Evolutionary conservation across 2,797 vertebrate genomes (phyloP), one percentile per base, ranked within the genome.

Genomic region (Gadopsis marmoratus): DNA sequence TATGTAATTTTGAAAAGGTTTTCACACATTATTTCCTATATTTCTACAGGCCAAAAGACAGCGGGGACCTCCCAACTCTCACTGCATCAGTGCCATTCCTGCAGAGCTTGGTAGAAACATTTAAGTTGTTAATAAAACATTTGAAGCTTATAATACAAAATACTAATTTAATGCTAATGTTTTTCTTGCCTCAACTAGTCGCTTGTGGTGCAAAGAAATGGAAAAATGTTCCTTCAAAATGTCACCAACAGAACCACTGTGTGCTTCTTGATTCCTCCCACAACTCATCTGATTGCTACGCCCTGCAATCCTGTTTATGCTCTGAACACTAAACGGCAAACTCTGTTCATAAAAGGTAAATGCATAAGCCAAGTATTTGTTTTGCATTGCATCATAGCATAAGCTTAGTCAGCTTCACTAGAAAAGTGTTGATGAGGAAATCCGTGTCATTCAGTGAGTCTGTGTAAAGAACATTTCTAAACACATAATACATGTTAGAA

Each of bases 291-390:
- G 55, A 71, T 91, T 10, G 67, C 89, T 1, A 66, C 88, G 29
- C 85, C 90, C 43, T 90, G 79, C 77, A 88, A 31, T 35, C 93
- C 93, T n/a, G 82, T 93, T 53, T 91, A 86, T 31, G 76, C 82
- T 1, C 77, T 94, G 19, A 86, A 85, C 56, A 39, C 19, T 43
- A 63, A 64, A 56, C 84, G 76, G 29, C 82, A 82, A 55, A 78
- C 72, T 54, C 76, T 94, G 9, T 78, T 88, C 63, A 85, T 94
- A 72, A 78, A 82, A 90, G 93, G 93, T 94, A 74, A 80, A 68
- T 41, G 16, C 29, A 78, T 8, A 26, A 53, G 35, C 8, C 9
- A 59, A 5, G 4, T 31, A 3, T 21, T 21, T 8, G 16, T 62
- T 81, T 29, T 17, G 33, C 45, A 19, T 19, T 47, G 8, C 45